Base-by-base conservation (phyloP, 2,113 vertebrate genomes). In the Aptenodytes forsteri region DNA sequence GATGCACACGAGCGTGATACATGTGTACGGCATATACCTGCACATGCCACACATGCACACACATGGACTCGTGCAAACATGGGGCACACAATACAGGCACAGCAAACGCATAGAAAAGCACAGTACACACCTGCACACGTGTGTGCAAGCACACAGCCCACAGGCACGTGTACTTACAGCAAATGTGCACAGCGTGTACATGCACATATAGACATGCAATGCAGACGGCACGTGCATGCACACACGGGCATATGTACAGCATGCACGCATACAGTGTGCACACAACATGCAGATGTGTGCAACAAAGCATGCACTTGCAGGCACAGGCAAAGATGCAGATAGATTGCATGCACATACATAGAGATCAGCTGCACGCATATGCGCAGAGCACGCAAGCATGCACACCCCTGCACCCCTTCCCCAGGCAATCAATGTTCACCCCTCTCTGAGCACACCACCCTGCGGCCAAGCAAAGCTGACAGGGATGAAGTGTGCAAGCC, bases 61-160 rank as follows among this genome's bases (percentile, higher is more conserved):
- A 11, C 30, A 5, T 3, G 22, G 32, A 9, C 2, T 6, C 3
- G 6, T 14, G n/a, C 34, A 50, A 50, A 21, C 17, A 4, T 5
- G 11, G 67, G 25, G 25, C 67, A 36, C 2, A 0, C 46, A 27
- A 23, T 12, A 5, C 34, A 10, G 5, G 23, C 34, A 7, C 67
- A 36, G 67, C 46, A 27, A 49, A 50, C 1, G 4, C 34, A 15
- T 8, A 29, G 46, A 20, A 49, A 36, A 69, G 46, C 5, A 6
- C 6, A 5, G 34, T 7, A 10, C 34, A 7, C 66, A 3, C 46
- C 46, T 13, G 66, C 32, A 20, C 42, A 17, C 5, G 5, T 12
- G 14, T 9, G 44, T 21, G 42, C 20, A 25, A 22, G 30, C 21
- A 8, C 20, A 22, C 29, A 16, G 65, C 42, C 42, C 65, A 34